Conservation (phyloP, 2,888 invertebrate species). For the Eulithis testata region DNA sequence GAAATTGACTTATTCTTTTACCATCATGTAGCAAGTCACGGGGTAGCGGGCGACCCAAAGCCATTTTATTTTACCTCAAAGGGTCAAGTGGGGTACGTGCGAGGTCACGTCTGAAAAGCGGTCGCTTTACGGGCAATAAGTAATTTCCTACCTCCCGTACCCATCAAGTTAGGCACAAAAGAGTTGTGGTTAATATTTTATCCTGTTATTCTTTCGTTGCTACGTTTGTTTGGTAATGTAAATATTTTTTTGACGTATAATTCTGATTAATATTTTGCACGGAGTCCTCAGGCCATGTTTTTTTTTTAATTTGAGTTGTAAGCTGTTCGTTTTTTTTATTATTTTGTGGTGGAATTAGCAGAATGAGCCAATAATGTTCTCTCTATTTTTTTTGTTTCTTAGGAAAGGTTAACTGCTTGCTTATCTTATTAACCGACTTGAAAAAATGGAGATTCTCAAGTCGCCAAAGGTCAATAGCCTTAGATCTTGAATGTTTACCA, state of each 20-base stretch:
- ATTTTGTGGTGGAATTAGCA: too few relatives aligned
- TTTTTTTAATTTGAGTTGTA: too few relatives aligned
- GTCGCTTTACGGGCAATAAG: slow-evolving; percentile 54
- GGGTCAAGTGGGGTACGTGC: slow-evolving; percentile 53
- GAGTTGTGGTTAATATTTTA: slow-evolving; percentile 53
- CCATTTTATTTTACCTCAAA: slow-evolving; percentile 45
- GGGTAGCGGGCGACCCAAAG: slow-evolving; percentile 37
- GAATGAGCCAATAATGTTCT: too few relatives aligned
- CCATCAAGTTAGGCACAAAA: slow-evolving; percentile 47
- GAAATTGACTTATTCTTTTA: slow-evolving; percentile 44
- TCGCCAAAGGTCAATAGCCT: too few relatives aligned
- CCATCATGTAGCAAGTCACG: slow-evolving; percentile 38
- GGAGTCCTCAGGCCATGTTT: too few relatives aligned
- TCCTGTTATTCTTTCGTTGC: slow-evolving; percentile 33
- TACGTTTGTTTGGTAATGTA: neutral
- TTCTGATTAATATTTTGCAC: too few relatives aligned
- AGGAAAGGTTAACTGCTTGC: too few relatives aligned
- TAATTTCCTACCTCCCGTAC: slow-evolving; percentile 55
- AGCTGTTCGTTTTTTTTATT: too few relatives aligned
- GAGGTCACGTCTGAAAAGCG: slow-evolving; percentile 54
- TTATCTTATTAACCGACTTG: too few relatives aligned
- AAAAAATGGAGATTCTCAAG: too few relatives aligned
- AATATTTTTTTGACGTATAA: neutral
- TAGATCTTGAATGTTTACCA: too few relatives aligned
- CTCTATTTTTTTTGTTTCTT: too few relatives aligned